phyloP scores from a whole-genome alignment of 2,797 vertebrate genomes.

The Pachyuromys duprasi region DNA sequence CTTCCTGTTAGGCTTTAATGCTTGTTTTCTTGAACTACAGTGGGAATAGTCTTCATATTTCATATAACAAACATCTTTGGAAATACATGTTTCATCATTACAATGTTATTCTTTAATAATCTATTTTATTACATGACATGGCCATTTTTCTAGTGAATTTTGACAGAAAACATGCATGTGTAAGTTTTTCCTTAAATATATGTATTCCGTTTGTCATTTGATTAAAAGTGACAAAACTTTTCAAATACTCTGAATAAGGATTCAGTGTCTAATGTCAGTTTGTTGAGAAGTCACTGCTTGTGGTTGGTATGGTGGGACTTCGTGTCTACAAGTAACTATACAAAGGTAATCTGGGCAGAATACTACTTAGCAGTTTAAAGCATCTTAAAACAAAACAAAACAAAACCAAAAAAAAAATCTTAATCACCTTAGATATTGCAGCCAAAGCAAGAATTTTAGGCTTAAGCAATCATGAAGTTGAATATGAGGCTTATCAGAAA shows the following conservation, averaged over 20 bases:
- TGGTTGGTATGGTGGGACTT: background rate
- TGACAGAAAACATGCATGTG: background rate
- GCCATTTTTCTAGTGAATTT: background rate
- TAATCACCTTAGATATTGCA: background rate
- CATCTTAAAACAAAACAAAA: background rate
- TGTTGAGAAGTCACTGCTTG: background rate
- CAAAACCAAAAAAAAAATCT: background rate
- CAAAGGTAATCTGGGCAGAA: background rate
- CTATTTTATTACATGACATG: background rate
- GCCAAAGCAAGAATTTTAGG: background rate
- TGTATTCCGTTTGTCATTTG: background rate
- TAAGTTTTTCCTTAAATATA: background rate
- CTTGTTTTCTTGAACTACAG: background rate
- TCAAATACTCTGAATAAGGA: background rate
- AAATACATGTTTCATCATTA: background rate
- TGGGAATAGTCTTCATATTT: background rate
- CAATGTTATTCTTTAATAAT: background rate
- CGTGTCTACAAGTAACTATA: background rate
- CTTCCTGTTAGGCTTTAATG: background rate
- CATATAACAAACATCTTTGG: background rate
- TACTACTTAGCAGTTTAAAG: background rate
- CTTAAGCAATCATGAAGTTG: background rate
- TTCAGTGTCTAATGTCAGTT: background rate
- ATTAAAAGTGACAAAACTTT: background rate
- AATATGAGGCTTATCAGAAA: constrained; percentile 5